Evolutionary conservation across 2,888 invertebrate genomes (phyloP).

Genomic region (Cephus nigrinus): DNA sequence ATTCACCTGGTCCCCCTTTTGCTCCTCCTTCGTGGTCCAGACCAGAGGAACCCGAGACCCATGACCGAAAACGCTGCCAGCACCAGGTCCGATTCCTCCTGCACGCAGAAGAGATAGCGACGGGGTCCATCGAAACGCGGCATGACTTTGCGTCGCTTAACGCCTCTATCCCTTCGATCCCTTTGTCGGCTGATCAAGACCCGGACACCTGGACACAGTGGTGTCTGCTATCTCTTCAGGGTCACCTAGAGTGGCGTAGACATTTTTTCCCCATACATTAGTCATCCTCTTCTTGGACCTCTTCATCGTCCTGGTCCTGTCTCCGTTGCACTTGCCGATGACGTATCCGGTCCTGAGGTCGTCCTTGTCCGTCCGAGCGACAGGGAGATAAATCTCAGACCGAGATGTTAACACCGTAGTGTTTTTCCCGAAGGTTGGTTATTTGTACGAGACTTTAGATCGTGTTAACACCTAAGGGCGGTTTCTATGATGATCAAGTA

Average conservation of each 20-base stretch:
- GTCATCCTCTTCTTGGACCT: conserved; percentile 3
- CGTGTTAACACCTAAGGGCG: not conserved
- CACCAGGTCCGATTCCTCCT: conserved; percentile 3
- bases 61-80: not conserved
- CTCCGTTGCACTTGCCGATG: conserved; percentile 13
- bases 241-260: conserved; percentile 28
- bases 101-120: not conserved
- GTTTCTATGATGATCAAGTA: not conserved
- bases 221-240: conserved; percentile 27
- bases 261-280: conserved; percentile 2
- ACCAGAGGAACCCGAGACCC: not conserved
- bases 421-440: not conserved
- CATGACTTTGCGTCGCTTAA: conserved; percentile 12
- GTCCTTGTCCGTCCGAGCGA: not conserved
- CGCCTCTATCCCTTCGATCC: conserved; percentile 26
- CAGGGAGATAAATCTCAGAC: not conserved
- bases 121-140: conserved; percentile 2
- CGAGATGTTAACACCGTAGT: not conserved
- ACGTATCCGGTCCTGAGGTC: not conserved
- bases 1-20: not conserved
- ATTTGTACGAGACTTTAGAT: not conserved
- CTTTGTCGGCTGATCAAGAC: conserved; percentile 38
- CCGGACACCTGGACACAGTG: conserved; percentile 39
- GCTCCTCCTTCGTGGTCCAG: not conserved
- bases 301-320: conserved; percentile 16